phyloP scores from a whole-genome alignment of 1,140 invertebrate genomes.

The Eriosoma lanigerum region DNA sequence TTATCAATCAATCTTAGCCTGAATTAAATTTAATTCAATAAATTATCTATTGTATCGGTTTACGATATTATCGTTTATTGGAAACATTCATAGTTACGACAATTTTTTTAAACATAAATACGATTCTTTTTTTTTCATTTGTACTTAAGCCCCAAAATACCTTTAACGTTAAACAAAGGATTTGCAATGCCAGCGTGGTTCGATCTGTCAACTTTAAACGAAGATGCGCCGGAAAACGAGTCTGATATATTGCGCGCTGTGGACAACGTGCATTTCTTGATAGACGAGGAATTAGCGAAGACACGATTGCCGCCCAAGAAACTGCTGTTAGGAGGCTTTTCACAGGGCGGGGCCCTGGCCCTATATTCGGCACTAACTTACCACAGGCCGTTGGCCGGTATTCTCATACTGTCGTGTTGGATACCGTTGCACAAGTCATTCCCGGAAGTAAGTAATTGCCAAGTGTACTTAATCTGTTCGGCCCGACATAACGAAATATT shows the following conservation, averaged over 20 bases:
- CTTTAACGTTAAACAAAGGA: constrained; percentile 91
- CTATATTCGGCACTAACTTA: constrained; percentile 85
- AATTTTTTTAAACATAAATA: no score
- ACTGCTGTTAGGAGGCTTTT: constrained; percentile 80
- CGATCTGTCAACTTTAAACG: constrained; percentile 82
- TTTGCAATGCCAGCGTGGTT: constrained; percentile 96
- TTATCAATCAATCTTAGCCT: no score
- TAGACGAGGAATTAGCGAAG: constrained; percentile 75
- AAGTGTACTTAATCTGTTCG: no score
- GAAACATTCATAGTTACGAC: no score
- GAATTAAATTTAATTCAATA: no score
- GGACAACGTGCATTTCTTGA: constrained; percentile 76
- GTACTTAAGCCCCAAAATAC: constrained; percentile 71
- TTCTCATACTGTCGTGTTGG: constrained; percentile 92
- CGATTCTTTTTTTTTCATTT: no score
- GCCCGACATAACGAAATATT: no score
- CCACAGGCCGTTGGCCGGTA: constrained; percentile 80
- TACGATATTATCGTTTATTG: no score
- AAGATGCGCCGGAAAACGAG: constrained; percentile 86
- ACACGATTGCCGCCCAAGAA: constrained; percentile 77
- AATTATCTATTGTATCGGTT: no score
- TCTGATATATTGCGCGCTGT: constrained; percentile 79
- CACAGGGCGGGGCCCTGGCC: constrained; percentile 89
- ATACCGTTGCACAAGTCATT: constrained; percentile 88
- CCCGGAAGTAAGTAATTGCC: constrained; percentile 64